Evolutionary conservation across 2,797 vertebrate genomes (phyloP).

Genomic region (Pseudomugil gertrudae): DNA sequence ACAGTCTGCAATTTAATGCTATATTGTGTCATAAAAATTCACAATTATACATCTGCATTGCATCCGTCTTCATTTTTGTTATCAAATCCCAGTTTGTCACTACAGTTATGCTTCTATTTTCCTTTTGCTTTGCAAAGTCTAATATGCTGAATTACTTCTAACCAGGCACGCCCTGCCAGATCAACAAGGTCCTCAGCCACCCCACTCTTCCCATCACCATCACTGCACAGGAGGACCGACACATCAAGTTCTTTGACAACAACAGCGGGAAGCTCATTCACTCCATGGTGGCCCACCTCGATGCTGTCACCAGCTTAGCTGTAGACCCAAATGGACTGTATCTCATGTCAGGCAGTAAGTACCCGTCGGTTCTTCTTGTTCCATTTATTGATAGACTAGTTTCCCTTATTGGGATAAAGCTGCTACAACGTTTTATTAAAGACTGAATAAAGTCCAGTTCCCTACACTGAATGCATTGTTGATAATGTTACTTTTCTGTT

Average conservation of each 20-base stretch:
- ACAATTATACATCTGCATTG: no score
- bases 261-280: conserved; percentile 96
- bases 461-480: background rate
- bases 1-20: no score
- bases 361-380: conserved; percentile 16
- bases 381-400: background rate
- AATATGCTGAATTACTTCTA: conserved; percentile 10
- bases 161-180: conserved; percentile 87
- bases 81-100: no score
- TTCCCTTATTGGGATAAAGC: background rate
- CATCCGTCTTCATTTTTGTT: no score
- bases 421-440: background rate
- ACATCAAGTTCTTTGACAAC: conserved; percentile 98
- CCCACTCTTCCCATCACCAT: conserved; percentile 97
- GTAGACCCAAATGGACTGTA: conserved; percentile 98
- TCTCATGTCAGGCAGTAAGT: conserved; percentile 99
- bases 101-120: background rate
- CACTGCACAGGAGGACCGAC: conserved; percentile 95
- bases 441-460: background rate
- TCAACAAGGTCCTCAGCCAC: conserved; percentile 97
- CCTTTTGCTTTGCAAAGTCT: conserved; percentile 9
- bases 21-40: no score
- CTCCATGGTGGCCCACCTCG: conserved; percentile 98
- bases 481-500: background rate
- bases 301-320: conserved; percentile 96